Evolutionary conservation across 2,113 vertebrate genomes (phyloP).

Genomic region (Neotragus moschatus): DNA sequence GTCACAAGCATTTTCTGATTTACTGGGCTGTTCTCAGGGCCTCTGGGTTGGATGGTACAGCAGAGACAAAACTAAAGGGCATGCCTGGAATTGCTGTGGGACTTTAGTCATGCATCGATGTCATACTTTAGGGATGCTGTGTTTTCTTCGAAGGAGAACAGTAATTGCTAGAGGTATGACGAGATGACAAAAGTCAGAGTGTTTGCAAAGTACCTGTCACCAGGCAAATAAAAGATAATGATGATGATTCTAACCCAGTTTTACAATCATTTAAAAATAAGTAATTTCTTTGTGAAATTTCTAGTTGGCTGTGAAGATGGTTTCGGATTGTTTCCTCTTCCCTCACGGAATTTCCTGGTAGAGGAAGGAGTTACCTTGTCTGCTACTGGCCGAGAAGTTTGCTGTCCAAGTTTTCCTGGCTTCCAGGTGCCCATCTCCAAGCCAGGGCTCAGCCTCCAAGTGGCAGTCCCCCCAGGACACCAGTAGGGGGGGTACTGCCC

Average conservation of each 20-base stretch:
- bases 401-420: background rate
- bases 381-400: background rate
- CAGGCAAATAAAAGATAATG: background rate
- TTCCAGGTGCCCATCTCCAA: background rate
- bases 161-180: accelerated
- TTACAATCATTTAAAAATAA: background rate
- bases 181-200: background rate
- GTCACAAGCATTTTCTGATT: background rate
- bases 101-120: background rate
- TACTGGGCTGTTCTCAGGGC: background rate
- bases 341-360: background rate
- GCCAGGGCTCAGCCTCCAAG: background rate
- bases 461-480: background rate
- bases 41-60: no score
- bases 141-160: background rate
- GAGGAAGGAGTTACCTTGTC: background rate
- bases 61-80: background rate
- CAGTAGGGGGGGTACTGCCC: constrained; percentile 35
- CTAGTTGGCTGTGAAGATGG: background rate
- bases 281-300: background rate
- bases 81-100: no score
- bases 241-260: no score
- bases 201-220: background rate
- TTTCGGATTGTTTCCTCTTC: background rate
- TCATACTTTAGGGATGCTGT: background rate